Evolutionary conservation across 2,113 vertebrate genomes (phyloP), one percentile per base, ranked within the genome.

Genomic region (Nothoprocta pentlandii): DNA sequence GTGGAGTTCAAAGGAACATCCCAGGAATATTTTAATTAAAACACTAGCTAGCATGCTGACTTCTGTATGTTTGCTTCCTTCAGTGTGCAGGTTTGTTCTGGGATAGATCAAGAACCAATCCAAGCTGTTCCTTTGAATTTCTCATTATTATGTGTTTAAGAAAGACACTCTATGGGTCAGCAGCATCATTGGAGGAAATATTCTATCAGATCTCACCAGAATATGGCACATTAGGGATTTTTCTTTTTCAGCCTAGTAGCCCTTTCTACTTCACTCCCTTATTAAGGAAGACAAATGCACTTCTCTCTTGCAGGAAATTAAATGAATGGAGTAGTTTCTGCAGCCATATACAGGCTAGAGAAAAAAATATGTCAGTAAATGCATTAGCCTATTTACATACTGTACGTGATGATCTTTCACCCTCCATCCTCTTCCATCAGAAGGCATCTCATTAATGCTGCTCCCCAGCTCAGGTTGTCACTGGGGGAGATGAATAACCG

Each of bases 381-480:
- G 11, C 67, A 96, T 97, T 95, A 91, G 58, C 93, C 92, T 90
- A 92, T 94, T 96, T 78, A 69, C 93, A 85, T 67, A 58, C 49
- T 61, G 19, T 58, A 34, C 47, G 39, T 54, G 46, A 87, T 88
- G 70, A 67, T 92, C 47, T 93, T 76, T 90, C 44, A 79, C 83
- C 54, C 80, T 87, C 54, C 36, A 39, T 85, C 59, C 59, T 79
- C 86, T 46, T 86, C 91, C 78, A 81, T 92, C 56, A 88, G 87
- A 90, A 96, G 21, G 28, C 81, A 26, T 71, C 53, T 85, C 87
- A 86, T 85, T 94, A 95, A 89, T 94, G 66, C 76, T 69, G 2
- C 56, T 90, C 85, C 71, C 13, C 56, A 56, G 86, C 28, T 69
- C 58, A 94, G 90, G 75, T 93, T 84, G 68, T 44, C 59, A 49